A percentile compares a stretch with the other conserved stretches of the same genome.
Evolutionary conservation across 1,140 invertebrate species (phyloP).

Genomic region (honey bee (Apis mellifera)): DNA sequence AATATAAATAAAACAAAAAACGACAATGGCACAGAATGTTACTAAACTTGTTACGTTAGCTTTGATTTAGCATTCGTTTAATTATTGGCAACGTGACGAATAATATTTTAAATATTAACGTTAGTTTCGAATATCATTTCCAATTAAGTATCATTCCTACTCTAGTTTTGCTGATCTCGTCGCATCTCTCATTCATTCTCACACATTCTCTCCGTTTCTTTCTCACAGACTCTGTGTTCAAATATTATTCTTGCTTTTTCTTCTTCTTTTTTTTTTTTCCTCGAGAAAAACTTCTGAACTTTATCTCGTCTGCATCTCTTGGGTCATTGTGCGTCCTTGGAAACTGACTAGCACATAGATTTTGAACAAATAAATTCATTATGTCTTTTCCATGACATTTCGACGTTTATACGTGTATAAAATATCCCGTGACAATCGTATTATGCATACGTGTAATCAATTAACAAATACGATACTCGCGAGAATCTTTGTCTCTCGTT

Average conservation of each 20-base stretch:
- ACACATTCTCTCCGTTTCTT: slow-evolving; percentile 24
- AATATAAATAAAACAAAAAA: slow-evolving; percentile 61
- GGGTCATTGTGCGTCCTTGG: slow-evolving; percentile 72
- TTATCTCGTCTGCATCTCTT: slow-evolving; percentile 53
- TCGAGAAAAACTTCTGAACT: slow-evolving; percentile 22
- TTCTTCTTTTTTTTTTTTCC: neutral
- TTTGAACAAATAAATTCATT: slow-evolving; percentile 58
- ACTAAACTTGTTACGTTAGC: slow-evolving; percentile 65
- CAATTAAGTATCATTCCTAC: slow-evolving; percentile 49
- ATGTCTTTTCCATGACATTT: slow-evolving; percentile 29
- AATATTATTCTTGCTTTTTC: slow-evolving; percentile 40
- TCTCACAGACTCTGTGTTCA: slow-evolving; percentile 37
- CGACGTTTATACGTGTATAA: neutral
- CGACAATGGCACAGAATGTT: slow-evolving; percentile 69
- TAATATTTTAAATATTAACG: slow-evolving; percentile 61
- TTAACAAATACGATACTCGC: neutral
- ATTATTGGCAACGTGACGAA: slow-evolving; percentile 69
- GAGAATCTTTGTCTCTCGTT: neutral
- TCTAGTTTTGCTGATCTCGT: slow-evolving; percentile 51
- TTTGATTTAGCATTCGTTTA: slow-evolving; percentile 69
- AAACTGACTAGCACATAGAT: slow-evolving; percentile 76
- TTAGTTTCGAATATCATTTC: slow-evolving; percentile 49
- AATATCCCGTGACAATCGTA: neutral
- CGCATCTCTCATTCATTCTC: slow-evolving; percentile 51
- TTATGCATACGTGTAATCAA: neutral